A percentile compares a stretch with the other conserved stretches of the same genome.
Evolutionary conservation across 2,113 vertebrate species (phyloP).

Genomic region (Percina caprodes): DNA sequence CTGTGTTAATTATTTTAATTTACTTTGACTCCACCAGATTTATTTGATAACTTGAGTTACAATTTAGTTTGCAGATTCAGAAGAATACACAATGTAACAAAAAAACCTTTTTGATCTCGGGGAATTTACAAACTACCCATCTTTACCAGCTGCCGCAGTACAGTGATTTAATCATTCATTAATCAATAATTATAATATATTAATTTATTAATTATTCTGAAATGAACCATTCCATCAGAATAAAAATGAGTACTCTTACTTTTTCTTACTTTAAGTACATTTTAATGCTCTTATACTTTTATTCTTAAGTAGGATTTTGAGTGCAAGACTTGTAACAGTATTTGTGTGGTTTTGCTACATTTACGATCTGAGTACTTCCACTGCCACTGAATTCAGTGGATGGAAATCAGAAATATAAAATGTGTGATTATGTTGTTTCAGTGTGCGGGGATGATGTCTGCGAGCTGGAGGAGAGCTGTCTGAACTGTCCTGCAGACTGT

Average conservation of each 20-base stretch:
- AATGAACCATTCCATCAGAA: neutral
- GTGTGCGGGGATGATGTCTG: conserved; percentile 84
- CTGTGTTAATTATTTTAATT: neutral
- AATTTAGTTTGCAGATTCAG: neutral
- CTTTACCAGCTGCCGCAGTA: neutral
- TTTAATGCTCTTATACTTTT: neutral
- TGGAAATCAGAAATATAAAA: neutral
- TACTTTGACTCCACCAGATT: neutral
- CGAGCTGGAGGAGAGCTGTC: conserved; percentile 81
- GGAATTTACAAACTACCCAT: neutral
- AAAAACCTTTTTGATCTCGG: neutral
- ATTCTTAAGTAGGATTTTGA: neutral
- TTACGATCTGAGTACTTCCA: neutral
- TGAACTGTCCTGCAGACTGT: conserved; percentile 85
- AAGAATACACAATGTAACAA: neutral
- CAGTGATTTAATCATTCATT: neutral
- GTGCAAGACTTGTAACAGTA: neutral
- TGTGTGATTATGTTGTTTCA: conserved; percentile 50
- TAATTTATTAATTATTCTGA: neutral
- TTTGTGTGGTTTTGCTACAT: neutral
- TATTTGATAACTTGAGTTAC: neutral
- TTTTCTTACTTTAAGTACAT: neutral
- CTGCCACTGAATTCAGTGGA: neutral
- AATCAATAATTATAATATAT: neutral
- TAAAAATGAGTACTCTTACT: neutral